Evolutionary conservation across 2,888 invertebrate species (phyloP), one percentile per base, ranked within the genome.

Genomic region (Coecobrya sp.): DNA sequence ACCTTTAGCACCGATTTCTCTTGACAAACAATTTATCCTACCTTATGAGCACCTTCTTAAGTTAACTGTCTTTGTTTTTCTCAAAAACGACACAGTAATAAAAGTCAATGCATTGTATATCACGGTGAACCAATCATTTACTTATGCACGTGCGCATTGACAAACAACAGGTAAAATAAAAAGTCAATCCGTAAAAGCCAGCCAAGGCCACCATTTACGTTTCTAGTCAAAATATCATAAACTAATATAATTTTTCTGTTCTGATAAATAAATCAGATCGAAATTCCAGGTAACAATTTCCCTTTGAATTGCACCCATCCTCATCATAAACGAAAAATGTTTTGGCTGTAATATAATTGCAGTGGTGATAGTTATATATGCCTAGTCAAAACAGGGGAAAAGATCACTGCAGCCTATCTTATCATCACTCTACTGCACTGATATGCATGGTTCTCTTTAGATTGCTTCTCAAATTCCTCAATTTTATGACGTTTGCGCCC

Each of bases 401-500:
- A 59, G 7, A 79, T 13, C 10, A 25, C 19, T 68, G 27, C 68
- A 25, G 25, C 25, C 42, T 19, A 22, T 59, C 10, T 30, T n/a
- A n/a, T n/a, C n/a, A n/a, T n/a, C n/a, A n/a, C n/a, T n/a, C n/a
- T n/a, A n/a, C n/a, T n/a, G n/a, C n/a, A n/a, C n/a, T 22, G 10
- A 59, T 55, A 84, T 70, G 86, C 45, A 68, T 45, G 45, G 25
- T 84, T 42, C 8, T 42, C 22, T 45, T 68, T 25, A 19, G 36
- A 45, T 25, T 30, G 25, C 25, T 49, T 59, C n/a, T 84, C 55
- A 85, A 85, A 90, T 79, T 91, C 79, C 49, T 86, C 42, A 42
- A 76, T 91, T 86, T 91, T 91, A 91, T 91, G 86, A 79, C 42
- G 36, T 79, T 86, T 91, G 76, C 91, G 79, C 91, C 81, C 86